A percentile compares a stretch with the other conserved stretches of the same genome.
Evolutionary conservation across 92 coral and sea anemone genomes (phyloP).

Genomic region (Plumapathes pennacea): DNA sequence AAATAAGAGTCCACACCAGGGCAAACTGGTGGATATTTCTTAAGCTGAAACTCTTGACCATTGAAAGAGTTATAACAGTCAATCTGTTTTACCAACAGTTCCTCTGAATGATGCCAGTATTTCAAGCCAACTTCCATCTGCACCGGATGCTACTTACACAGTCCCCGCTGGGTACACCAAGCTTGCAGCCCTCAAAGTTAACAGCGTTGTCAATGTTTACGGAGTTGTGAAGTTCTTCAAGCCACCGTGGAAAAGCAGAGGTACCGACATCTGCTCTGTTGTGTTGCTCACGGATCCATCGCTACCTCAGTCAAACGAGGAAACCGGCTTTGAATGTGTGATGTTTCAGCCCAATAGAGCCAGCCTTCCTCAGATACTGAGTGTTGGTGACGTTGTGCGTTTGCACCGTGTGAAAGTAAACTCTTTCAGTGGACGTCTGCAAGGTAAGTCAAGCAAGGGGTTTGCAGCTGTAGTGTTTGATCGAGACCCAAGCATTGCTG

Average conservation of each 20-base stretch:
- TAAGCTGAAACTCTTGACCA: neutral
- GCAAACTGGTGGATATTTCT: no score
- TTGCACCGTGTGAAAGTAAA: conserved; percentile 59
- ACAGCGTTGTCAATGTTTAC: conserved; percentile 35
- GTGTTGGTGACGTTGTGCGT: conserved; percentile 65
- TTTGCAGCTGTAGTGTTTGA: conserved; percentile 74
- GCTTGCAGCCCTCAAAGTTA: conserved; percentile 30
- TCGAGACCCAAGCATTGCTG: conserved; percentile 37
- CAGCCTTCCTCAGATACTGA: conserved; percentile 54
- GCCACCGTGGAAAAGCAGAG: conserved; percentile 75
- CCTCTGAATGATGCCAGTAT: neutral
- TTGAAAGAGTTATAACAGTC: conserved; percentile 1
- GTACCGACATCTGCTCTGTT: conserved; percentile 76
- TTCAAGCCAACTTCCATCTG: neutral
- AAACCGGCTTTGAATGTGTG: conserved; percentile 52
- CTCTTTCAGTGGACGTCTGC: conserved; percentile 49
- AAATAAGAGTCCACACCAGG: no score
- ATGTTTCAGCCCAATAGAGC: conserved; percentile 34
- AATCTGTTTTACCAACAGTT: neutral
- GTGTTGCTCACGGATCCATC: conserved; percentile 64
- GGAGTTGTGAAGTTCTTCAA: conserved; percentile 74
- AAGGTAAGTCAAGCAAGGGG: conserved; percentile 62
- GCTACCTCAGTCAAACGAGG: conserved; percentile 12
- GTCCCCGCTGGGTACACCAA: conserved; percentile 58
- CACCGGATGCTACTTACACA: conserved; percentile 11